Evolutionary conservation across 2,113 vertebrate genomes (phyloP).

Genomic region (Maylandia zebra): DNA sequence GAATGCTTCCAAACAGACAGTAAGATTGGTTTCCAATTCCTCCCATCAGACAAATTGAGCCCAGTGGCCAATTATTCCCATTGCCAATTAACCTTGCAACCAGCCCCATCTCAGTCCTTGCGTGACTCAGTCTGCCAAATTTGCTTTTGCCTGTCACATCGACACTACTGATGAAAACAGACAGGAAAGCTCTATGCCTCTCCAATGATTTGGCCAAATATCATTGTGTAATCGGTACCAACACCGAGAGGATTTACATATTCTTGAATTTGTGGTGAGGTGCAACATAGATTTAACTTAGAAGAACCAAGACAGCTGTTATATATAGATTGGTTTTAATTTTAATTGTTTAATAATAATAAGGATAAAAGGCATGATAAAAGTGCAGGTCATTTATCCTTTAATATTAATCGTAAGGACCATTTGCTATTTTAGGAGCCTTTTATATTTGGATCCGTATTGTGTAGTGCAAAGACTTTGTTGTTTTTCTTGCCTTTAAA

Average conservation of each 20-base stretch:
- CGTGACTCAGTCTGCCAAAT: conserved; percentile 57
- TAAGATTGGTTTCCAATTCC: conserved; percentile 63
- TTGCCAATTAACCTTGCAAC: conserved; percentile 71
- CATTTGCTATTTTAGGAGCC: neutral
- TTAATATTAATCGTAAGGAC: neutral
- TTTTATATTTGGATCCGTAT: neutral
- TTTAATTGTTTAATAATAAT: neutral
- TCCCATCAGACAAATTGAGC: conserved; percentile 68
- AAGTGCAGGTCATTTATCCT: neutral
- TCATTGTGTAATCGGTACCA: conserved; percentile 19
- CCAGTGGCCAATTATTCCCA: conserved; percentile 71
- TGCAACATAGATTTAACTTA: neutral
- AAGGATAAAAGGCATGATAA: neutral
- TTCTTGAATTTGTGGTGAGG: neutral
- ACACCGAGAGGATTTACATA: neutral
- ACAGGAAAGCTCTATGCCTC: conserved; percentile 45
- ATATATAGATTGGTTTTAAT: neutral
- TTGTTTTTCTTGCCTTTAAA: neutral
- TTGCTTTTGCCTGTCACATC: conserved; percentile 56
- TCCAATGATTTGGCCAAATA: conserved; percentile 11
- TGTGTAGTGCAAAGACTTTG: neutral
- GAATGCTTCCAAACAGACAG: conserved; percentile 52
- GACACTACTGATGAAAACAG: conserved; percentile 59
- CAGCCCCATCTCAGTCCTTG: conserved; percentile 25
- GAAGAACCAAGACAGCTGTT: neutral